Evolutionary conservation across 1,140 invertebrate genomes (phyloP), one percentile per base, ranked within the genome.

Genomic region (Neomicropteryx cornuta): DNA sequence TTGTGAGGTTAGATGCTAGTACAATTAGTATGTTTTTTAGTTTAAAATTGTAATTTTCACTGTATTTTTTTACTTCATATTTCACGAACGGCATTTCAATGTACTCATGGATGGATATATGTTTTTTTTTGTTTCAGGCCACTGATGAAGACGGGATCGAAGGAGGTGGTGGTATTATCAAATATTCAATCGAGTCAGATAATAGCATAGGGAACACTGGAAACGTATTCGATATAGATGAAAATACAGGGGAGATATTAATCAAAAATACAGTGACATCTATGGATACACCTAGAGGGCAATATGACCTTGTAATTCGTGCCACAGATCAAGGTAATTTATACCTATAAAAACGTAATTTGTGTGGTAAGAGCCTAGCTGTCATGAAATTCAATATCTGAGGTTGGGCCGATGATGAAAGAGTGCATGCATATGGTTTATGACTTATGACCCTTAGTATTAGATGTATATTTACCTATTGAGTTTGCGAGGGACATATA

Each of bases 281-380:
- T 2, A 74, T 76, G 51, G 80, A 85, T 28, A 83, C 80, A 1
- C 77, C 80, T 32, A 62, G 77, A 22, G 81, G 81, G 8, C 75
- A 80, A 42, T 85, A 84, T 47, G 81, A 84, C 42, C 43, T 84
- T 14, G 62, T 70, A 1, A 62, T 85, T 2, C 67, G 73, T 33
- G 82, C 81, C 14, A 83, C 77, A n/a, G 83, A 87, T 58, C 69
- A 69, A 43, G 81, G 81, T 67, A 56, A 49, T 5, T 11, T n/a
- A 33, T 18, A 33, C 19, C n/a, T n/a, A n/a, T 28, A 18, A 19
- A 11, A 23, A n/a, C 30, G 11, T 34, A 13, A 13, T 30, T 31
- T 16, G 17, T 5, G 10, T 10, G 10, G 18, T 16, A 37, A 16
- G 30, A 31, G 5, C 11, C n/a, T 21, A 11, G 11, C 27, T 13